Evolutionary conservation across 2,797 vertebrate species (phyloP).

Genomic region (Tokudaia tokunoshimensis): DNA sequence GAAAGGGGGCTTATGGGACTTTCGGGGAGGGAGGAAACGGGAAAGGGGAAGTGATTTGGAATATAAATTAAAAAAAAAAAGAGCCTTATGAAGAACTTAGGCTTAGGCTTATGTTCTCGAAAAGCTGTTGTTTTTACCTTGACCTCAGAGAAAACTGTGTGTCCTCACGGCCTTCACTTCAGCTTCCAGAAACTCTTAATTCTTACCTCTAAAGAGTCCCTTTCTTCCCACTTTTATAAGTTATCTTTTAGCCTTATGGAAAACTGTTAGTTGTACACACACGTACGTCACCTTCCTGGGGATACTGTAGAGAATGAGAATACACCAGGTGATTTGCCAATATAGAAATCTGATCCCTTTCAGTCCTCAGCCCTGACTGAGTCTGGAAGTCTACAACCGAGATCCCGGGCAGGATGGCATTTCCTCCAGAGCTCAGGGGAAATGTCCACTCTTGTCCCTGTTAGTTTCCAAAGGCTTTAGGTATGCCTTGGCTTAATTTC

Average conservation of each 20-base stretch:
- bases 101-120: background rate
- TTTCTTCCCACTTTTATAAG: background rate
- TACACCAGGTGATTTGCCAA: background rate
- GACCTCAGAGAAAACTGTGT: background rate
- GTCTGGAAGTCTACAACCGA: background rate
- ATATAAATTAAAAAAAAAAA: conserved; percentile 39
- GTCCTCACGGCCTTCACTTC: background rate
- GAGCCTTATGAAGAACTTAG: background rate
- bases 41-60: too few species aligned
- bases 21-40: too few species aligned
- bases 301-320: background rate
- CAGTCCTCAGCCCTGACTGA: background rate
- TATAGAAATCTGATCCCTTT: background rate
- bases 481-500: background rate
- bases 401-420: background rate
- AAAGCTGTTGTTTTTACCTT: background rate
- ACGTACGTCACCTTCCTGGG: background rate
- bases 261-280: background rate
- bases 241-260: background rate
- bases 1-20: too few species aligned
- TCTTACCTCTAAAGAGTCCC: background rate
- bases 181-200: conserved; percentile 46
- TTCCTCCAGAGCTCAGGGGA: background rate
- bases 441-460: background rate
- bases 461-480: background rate